A percentile compares a stretch with the other conserved stretches of the same genome.
phyloP scores from a whole-genome alignment of 2,113 vertebrate species.

The Chitala chitala region DNA sequence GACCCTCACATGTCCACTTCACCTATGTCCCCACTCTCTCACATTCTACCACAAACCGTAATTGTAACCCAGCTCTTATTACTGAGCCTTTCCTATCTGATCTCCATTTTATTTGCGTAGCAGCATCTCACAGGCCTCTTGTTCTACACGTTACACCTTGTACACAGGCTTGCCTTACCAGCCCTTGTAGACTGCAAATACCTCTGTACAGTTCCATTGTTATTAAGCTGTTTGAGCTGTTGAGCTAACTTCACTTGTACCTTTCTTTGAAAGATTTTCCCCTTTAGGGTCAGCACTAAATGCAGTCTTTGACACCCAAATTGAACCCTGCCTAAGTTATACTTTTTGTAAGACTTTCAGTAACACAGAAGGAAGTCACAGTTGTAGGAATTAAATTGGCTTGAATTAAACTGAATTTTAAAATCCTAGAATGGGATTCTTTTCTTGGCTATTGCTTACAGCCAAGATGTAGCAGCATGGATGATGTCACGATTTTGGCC shows the following conservation, averaged over 20 bases:
- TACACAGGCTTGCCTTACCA: no score
- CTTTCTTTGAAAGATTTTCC: constrained; percentile 26
- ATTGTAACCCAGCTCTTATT: neutral
- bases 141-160: no score
- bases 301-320: neutral
- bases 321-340: neutral
- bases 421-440: constrained; percentile 30
- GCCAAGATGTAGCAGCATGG: constrained; percentile 36
- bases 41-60: no score
- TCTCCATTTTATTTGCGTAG: no score
- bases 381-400: constrained; percentile 37
- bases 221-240: no score
- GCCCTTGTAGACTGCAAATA: no score
- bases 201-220: no score
- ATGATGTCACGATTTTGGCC: constrained; percentile 39
- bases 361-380: constrained; percentile 14
- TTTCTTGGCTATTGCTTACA: constrained; percentile 27
- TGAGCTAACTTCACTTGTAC: no score
- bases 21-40: no score
- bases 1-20: neutral
- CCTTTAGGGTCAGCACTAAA: constrained; percentile 2
- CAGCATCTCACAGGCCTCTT: no score
- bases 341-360: constrained; percentile 6
- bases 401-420: no score
- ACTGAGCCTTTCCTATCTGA: neutral